Percentiles rank a stretch among this genome's conserved stretches.
Evolutionary conservation across 2,113 vertebrate genomes (phyloP).

Genomic region (Nothocercus nigrocapillus): DNA sequence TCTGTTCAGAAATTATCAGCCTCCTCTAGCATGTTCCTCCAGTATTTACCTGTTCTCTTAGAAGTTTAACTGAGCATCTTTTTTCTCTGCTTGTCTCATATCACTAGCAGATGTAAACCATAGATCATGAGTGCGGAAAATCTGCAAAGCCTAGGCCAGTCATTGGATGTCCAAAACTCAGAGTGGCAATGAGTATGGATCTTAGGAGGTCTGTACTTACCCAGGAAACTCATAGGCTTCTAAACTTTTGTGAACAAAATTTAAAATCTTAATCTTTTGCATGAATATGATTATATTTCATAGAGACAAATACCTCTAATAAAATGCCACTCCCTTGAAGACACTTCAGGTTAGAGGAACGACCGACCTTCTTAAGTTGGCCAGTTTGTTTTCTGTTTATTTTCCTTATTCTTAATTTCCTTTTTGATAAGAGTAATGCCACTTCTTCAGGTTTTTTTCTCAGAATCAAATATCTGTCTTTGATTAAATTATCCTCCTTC

Average conservation of each 20-base stretch:
- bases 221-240: not conserved
- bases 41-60: not conserved
- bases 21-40: accelerated
- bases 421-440: not conserved
- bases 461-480: not conserved
- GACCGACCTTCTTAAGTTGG: not conserved
- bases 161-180: not conserved
- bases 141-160: not conserved
- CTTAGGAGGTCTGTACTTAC: not conserved
- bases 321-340: not conserved
- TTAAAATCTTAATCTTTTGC: not conserved
- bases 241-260: not conserved
- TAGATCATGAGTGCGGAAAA: not conserved
- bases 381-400: not conserved
- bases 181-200: not conserved
- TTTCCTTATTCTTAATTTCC: not conserved
- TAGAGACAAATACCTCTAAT: not conserved
- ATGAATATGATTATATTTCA: not conserved
- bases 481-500: not conserved
- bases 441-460: not conserved
- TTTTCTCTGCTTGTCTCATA: not conserved
- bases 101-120: not conserved
- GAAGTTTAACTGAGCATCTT: not conserved
- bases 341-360: not conserved
- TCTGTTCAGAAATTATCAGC: not conserved